Percentiles rank a stretch among this genome's conserved stretches.
These are phyloP conservation scores for Hepsetus odoe DNA, from an alignment of 2,113 vertebrate species.

Conservation along the genomic window DNA sequence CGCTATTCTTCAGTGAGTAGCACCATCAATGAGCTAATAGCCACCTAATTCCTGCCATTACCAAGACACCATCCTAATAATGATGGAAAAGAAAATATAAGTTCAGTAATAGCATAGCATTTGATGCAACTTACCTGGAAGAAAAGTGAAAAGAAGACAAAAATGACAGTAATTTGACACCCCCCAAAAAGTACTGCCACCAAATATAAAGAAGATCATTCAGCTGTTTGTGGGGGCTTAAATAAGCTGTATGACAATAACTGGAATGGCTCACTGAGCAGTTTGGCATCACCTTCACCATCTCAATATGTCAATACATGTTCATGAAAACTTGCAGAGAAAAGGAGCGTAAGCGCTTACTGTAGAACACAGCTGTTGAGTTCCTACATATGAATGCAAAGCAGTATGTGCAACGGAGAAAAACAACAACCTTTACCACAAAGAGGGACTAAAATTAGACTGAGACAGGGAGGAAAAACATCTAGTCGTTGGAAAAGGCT, in stretches of 20 bases:
- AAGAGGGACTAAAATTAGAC: slow-evolving; percentile 56
- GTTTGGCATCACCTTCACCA: not conserved
- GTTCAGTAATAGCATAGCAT: not conserved
- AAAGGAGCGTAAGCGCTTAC: slow-evolving; percentile 27
- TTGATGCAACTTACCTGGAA: not conserved
- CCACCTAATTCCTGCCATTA: not conserved
- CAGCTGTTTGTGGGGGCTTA: slow-evolving; percentile 8
- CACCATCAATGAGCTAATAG: slow-evolving; percentile 5
- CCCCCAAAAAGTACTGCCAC: not conserved
- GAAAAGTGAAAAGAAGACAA: not conserved
- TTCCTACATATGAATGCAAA: slow-evolving; percentile 51
- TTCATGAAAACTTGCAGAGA: slow-evolving; percentile 11
- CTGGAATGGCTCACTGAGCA: slow-evolving; percentile 23
- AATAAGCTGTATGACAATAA: slow-evolving; percentile 39
- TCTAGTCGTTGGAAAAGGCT: slow-evolving; percentile 38
- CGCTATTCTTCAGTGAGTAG: slow-evolving; percentile 27
- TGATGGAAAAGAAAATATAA: not conserved
- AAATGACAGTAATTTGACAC: slow-evolving; percentile 32
- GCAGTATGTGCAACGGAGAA: slow-evolving; percentile 25
- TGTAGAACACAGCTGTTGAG: slow-evolving; percentile 42
- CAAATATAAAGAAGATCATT: slow-evolving; percentile 17
- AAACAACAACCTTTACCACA: slow-evolving; percentile 48
- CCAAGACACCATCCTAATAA: not conserved
- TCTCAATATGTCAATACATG: slow-evolving; percentile 43
- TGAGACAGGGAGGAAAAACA: slow-evolving; percentile 23